Percentiles rank a stretch among this genome's conserved stretches.
These are phyloP conservation scores for Leptodactylus fuscus DNA, from an alignment of 2,113 vertebrate genomes.

Conservation along the genomic window DNA sequence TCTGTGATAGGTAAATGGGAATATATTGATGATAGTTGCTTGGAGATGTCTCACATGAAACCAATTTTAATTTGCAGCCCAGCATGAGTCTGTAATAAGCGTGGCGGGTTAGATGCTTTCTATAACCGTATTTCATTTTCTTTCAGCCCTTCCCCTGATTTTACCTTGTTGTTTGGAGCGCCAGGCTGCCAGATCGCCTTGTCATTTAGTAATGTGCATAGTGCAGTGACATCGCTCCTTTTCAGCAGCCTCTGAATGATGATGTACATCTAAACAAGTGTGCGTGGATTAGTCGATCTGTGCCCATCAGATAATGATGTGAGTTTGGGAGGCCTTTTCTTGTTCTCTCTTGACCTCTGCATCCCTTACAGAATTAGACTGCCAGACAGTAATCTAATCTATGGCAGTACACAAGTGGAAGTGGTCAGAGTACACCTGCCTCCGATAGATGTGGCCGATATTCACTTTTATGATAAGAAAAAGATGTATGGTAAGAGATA, in stretches of 20 bases:
- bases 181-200: background rate
- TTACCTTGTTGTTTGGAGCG: background rate
- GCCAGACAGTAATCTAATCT: constrained; percentile 36
- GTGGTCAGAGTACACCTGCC: background rate
- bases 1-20: background rate
- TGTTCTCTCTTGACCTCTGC: constrained; percentile 27
- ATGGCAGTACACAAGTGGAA: background rate
- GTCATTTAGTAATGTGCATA: constrained; percentile 6
- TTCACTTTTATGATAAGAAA: background rate
- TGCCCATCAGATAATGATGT: constrained; percentile 36
- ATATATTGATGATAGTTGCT: background rate
- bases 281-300: background rate
- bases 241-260: background rate
- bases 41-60: background rate
- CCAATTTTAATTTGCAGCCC: background rate
- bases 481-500: no score
- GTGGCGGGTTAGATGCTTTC: background rate
- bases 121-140: background rate
- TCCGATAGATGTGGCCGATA: background rate
- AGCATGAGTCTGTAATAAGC: background rate
- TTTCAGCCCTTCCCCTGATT: background rate
- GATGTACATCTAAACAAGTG: constrained; percentile 39
- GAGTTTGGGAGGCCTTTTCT: background rate
- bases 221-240: constrained; percentile 21
- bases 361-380: constrained; percentile 20